Evolutionary conservation across 2,113 vertebrate species (phyloP).

Genomic region (Python bivittatus): DNA sequence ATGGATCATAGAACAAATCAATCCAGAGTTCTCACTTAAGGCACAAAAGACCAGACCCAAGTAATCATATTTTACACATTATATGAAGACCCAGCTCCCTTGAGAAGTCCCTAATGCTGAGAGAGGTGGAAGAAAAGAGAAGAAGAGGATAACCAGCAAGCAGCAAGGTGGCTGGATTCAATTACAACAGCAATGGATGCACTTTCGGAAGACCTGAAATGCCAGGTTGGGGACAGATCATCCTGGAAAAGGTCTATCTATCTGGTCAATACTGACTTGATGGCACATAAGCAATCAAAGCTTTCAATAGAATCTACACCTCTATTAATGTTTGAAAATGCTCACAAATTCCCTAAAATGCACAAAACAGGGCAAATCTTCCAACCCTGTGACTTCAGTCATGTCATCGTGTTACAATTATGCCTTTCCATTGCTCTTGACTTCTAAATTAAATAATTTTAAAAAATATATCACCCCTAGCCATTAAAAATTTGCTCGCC

Average conservation of each 20-base stretch:
- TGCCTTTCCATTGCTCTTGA: neutral
- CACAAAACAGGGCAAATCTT: neutral
- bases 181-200: neutral
- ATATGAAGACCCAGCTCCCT: neutral
- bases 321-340: no score
- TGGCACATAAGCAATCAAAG: neutral
- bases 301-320: neutral
- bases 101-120: neutral
- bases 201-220: neutral
- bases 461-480: neutral
- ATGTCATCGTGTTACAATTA: neutral
- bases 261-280: neutral
- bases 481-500: neutral
- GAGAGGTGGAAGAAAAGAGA: no score
- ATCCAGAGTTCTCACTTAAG: neutral
- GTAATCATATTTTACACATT: neutral
- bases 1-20: neutral
- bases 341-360: neutral
- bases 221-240: neutral
- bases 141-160: neutral
- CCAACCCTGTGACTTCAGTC: neutral
- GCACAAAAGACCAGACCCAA: neutral
- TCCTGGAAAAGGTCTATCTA: neutral
- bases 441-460: neutral
- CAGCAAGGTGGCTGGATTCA: neutral